Percentiles rank a stretch among this genome's conserved stretches.
phyloP scores from a whole-genome alignment of 2,888 invertebrate genomes.

The Shargacucullia verbasci region DNA sequence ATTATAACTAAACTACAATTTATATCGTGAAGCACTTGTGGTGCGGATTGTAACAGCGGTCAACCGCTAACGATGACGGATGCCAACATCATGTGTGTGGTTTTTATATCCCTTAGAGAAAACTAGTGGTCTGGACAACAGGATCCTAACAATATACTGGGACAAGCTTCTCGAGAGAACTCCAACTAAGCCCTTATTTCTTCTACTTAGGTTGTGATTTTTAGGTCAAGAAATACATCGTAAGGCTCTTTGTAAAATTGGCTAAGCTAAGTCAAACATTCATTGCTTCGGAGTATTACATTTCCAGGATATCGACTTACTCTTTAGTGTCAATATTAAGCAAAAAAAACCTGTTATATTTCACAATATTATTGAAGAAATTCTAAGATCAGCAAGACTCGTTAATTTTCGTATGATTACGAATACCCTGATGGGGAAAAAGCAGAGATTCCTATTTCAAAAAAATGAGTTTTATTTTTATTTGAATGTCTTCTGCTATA shows the following conservation, averaged over 20 bases:
- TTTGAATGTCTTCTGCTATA: no score
- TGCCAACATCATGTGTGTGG: conserved; percentile 58
- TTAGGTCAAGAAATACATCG: neutral
- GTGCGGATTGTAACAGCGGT: conserved; percentile 65
- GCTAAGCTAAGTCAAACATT: no score
- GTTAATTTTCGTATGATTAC: no score
- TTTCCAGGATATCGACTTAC: no score
- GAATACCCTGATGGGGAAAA: no score
- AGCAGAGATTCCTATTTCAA: no score
- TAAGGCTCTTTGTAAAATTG: neutral
- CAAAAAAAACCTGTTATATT: no score
- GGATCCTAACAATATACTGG: conserved; percentile 14
- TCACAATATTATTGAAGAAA: no score
- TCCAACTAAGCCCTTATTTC: neutral
- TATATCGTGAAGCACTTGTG: conserved; percentile 36
- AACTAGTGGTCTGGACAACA: conserved; percentile 31
- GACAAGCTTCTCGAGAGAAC: conserved; percentile 2
- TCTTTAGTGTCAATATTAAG: no score
- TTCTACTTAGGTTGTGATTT: neutral
- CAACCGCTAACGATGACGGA: conserved; percentile 75
- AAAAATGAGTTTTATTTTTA: no score
- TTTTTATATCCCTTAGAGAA: conserved; percentile 65
- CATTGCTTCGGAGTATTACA: no score
- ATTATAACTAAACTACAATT: conserved; percentile 45
- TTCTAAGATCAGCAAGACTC: no score